These are phyloP conservation scores for Chauna torquata DNA, from an alignment of 2,113 vertebrate genomes.

Conservation along the genomic window DNA sequence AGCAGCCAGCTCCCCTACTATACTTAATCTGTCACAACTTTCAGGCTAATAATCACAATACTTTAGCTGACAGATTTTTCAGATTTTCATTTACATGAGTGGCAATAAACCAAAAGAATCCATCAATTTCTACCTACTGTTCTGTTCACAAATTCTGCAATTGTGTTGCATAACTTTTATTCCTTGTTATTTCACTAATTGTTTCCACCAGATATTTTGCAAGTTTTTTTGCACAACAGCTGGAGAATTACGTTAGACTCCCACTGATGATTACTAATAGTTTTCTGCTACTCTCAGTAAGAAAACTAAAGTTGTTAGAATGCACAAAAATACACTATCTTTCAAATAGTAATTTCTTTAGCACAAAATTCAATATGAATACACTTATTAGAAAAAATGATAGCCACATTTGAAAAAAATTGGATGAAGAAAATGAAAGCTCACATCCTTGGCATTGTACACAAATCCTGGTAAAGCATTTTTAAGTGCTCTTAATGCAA, in stretches of 20 bases:
- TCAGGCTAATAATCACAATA: neutral
- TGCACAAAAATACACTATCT: neutral
- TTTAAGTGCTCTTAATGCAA: neutral
- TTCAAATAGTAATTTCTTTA: slow-evolving; percentile 15
- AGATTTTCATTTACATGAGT: neutral
- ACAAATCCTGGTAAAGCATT: neutral
- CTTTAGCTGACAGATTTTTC: neutral
- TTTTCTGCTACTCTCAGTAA: slow-evolving; percentile 40
- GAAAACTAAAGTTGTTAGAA: slow-evolving; percentile 17
- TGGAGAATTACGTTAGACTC: slow-evolving; percentile 52
- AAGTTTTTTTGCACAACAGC: slow-evolving; percentile 43
- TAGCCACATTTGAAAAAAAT: slow-evolving; percentile 24
- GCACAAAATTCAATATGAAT: neutral
- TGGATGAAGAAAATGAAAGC: neutral
- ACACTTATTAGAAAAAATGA: neutral
- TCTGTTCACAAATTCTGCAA: neutral
- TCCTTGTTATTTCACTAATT: slow-evolving; percentile 16
- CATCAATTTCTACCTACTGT: slow-evolving; percentile 16
- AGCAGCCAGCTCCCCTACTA: neutral
- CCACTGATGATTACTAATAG: slow-evolving; percentile 52
- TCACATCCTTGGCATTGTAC: neutral
- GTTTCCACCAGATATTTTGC: neutral
- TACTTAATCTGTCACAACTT: neutral
- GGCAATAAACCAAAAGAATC: neutral
- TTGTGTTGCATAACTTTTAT: neutral